Percentiles rank a stretch among this genome's conserved stretches.
Conservation (phyloP, 2,113 vertebrate genomes). For the Rhineura floridana region DNA sequence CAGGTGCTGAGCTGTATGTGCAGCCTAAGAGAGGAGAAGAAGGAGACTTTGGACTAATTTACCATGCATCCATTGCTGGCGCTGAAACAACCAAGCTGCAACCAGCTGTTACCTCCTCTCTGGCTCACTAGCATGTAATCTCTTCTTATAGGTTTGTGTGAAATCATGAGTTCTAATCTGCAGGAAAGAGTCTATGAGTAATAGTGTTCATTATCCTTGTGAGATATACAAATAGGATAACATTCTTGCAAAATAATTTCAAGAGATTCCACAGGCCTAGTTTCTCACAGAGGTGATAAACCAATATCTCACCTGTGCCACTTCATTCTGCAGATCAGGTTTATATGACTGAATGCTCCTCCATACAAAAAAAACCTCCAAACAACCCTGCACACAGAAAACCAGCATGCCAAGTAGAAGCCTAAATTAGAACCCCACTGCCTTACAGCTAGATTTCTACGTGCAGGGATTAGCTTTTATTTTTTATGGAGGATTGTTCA, state of each 20-base stretch:
- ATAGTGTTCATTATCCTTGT: not conserved
- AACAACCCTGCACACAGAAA: not conserved
- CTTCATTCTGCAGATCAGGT: not conserved
- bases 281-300: not conserved
- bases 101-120: not conserved
- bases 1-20: not conserved
- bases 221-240: slow-evolving; percentile 4
- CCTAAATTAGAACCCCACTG: not conserved
- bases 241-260: too few relatives aligned
- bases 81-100: not conserved
- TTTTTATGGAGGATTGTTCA: not conserved
- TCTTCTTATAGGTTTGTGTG: slow-evolving; percentile 3
- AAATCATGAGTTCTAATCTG: slow-evolving; percentile 13
- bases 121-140: not conserved
- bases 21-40: not conserved
- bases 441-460: not conserved
- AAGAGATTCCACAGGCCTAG: not conserved
- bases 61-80: not conserved
- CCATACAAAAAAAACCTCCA: not conserved
- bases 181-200: not conserved
- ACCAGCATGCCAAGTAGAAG: not conserved
- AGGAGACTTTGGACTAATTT: not conserved
- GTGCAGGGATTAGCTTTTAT: too few relatives aligned
- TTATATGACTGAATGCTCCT: not conserved
- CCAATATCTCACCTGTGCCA: not conserved